Evolutionary conservation across 2,113 vertebrate species (phyloP).

Genomic region (Microtus pennsylvanicus): DNA sequence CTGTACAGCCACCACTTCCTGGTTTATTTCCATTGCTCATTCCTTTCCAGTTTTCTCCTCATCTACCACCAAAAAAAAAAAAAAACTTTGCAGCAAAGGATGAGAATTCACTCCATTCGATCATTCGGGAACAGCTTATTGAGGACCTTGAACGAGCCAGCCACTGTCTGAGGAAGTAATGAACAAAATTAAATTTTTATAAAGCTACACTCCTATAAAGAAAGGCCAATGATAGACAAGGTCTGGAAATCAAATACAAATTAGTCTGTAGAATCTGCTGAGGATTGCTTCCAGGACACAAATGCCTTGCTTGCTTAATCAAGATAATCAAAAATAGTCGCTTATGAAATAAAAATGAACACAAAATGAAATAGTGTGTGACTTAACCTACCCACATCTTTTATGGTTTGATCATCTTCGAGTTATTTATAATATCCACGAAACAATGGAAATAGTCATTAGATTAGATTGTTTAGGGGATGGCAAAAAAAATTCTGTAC

Average conservation of each 20-base stretch:
- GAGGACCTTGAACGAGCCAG: neutral
- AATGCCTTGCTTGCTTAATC: neutral
- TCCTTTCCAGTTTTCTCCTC: constrained; percentile 10
- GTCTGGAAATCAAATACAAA: neutral
- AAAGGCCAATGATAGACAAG: neutral
- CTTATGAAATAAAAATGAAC: neutral
- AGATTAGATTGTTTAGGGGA: neutral
- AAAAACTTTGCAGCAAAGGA: neutral
- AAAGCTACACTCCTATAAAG: neutral
- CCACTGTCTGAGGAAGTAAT: neutral
- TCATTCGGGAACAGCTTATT: constrained; percentile 25
- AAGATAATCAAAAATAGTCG: neutral
- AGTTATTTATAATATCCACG: neutral
- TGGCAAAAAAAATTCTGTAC: neutral
- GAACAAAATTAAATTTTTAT: neutral
- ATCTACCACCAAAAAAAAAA: neutral
- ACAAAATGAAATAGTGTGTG: neutral
- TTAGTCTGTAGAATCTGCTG: neutral
- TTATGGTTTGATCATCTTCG: neutral
- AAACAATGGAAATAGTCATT: neutral
- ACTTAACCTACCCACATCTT: neutral
- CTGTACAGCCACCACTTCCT: neutral
- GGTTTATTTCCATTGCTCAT: constrained; percentile 5
- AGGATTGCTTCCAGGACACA: neutral
- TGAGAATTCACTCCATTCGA: constrained; percentile 18